These are phyloP conservation scores for Chrysolina haemoptera DNA, from an alignment of 2,888 invertebrate genomes.

Conservation along the genomic window DNA sequence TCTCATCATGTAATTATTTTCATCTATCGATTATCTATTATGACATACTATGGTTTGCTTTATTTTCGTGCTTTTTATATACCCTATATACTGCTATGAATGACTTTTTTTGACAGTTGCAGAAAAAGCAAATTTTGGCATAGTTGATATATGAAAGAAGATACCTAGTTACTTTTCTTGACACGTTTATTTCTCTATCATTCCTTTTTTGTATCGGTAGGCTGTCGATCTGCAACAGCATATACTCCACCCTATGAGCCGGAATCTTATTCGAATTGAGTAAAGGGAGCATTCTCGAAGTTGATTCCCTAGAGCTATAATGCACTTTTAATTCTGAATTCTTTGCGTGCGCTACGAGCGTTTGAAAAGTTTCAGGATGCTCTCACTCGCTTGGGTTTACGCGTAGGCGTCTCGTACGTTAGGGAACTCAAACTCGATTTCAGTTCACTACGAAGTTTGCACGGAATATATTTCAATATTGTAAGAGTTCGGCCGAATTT, in stretches of 20 bases:
- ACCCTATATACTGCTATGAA: too few species aligned
- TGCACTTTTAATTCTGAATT: slow-evolving; percentile 42
- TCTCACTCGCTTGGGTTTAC: slow-evolving; percentile 17
- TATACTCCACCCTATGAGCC: background rate
- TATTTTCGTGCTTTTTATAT: too few species aligned
- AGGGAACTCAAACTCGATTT: slow-evolving; percentile 17
- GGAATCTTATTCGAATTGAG: slow-evolving; percentile 21
- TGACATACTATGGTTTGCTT: too few species aligned
- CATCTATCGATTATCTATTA: too few species aligned
- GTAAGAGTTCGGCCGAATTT: background rate
- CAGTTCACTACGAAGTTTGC: slow-evolving; percentile 5
- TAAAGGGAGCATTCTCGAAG: slow-evolving; percentile 1
- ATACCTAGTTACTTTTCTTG: too few species aligned
- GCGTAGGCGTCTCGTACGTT: slow-evolving; percentile 6
- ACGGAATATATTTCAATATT: slow-evolving; percentile 4
- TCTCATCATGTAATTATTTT: too few species aligned
- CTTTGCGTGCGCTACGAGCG: slow-evolving; percentile 33
- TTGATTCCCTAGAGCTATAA: slow-evolving; percentile 35
- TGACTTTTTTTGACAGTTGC: too few species aligned
- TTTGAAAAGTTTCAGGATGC: slow-evolving; percentile 28
- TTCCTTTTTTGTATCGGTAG: background rate
- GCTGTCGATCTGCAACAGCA: background rate
- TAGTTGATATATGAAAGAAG: too few species aligned
- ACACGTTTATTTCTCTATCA: too few species aligned
- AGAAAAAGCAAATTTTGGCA: too few species aligned